Conservation (phyloP, 2,113 vertebrate genomes). For the Montifringilla adamsi region DNA sequence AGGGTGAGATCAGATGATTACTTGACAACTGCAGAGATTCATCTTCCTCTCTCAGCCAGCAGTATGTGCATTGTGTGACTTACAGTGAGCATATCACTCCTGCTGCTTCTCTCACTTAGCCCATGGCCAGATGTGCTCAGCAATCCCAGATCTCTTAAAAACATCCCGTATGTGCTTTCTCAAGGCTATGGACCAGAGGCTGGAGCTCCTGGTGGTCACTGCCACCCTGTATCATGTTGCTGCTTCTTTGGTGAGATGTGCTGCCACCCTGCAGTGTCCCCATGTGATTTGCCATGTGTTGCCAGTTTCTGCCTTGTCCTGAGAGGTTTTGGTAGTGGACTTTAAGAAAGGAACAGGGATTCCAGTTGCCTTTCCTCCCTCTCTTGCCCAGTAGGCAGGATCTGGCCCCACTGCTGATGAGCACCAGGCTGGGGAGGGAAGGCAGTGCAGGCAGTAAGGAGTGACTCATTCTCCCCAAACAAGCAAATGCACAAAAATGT, state of each 20-base stretch:
- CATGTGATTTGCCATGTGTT: not conserved
- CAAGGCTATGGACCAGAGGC: not conserved
- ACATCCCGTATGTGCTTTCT: not conserved
- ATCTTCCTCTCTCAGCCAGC: not conserved
- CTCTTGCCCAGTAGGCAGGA: not conserved
- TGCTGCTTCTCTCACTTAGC: not conserved
- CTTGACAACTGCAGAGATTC: not conserved
- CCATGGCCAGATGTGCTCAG: not conserved
- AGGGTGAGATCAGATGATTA: constrained; percentile 60
- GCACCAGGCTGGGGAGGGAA: not conserved
- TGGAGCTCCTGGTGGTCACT: not conserved
- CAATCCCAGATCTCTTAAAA: not conserved
- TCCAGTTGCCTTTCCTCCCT: not conserved
- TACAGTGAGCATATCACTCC: not conserved
- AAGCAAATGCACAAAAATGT: constrained; percentile 20
- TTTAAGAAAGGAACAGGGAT: not conserved
- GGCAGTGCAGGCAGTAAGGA: not conserved
- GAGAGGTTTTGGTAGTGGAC: not conserved
- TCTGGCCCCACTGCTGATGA: not conserved
- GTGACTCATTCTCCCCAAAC: not conserved
- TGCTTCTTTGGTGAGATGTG: not conserved
- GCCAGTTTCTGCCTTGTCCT: not conserved
- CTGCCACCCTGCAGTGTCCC: not conserved
- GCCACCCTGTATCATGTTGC: not conserved
- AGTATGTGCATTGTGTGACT: not conserved